phyloP scores from a whole-genome alignment of 2,113 vertebrate species.

The Hystrix cristata region DNA sequence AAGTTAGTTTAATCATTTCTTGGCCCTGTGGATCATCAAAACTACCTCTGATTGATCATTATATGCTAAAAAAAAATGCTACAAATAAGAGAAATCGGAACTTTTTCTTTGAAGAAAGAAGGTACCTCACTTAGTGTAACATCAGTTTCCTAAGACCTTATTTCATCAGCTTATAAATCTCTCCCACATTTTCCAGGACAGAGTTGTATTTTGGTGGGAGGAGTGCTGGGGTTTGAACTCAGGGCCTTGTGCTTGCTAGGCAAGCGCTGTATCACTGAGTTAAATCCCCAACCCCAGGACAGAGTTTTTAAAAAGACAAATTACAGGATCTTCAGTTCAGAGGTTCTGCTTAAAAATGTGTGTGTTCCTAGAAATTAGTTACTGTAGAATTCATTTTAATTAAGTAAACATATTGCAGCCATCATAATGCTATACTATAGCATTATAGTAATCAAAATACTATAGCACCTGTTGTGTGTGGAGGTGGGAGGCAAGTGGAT shows the following conservation, averaged over 20 bases:
- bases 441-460: background rate
- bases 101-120: slow-evolving; percentile 13
- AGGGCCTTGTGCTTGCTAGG: too few relatives aligned
- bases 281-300: background rate
- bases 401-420: background rate
- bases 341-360: background rate
- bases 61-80: background rate
- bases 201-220: background rate
- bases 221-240: too few relatives aligned
- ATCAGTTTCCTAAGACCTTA: background rate
- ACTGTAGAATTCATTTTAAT: slow-evolving; percentile 12
- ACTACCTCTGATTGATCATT: background rate
- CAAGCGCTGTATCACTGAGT: too few relatives aligned
- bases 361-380: background rate
- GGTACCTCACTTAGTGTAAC: background rate
- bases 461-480: background rate
- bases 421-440: background rate
- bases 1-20: slow-evolving; percentile 24
- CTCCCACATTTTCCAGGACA: background rate
- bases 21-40: slow-evolving; percentile 6
- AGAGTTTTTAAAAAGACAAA: background rate
- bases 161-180: slow-evolving; percentile 21
- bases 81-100: background rate
- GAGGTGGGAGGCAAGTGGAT: fast-evolving
- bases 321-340: background rate